Evolutionary conservation across 1,140 invertebrate species (phyloP), one percentile per base, ranked within the genome.

Genomic region (Scylla paramamosain): DNA sequence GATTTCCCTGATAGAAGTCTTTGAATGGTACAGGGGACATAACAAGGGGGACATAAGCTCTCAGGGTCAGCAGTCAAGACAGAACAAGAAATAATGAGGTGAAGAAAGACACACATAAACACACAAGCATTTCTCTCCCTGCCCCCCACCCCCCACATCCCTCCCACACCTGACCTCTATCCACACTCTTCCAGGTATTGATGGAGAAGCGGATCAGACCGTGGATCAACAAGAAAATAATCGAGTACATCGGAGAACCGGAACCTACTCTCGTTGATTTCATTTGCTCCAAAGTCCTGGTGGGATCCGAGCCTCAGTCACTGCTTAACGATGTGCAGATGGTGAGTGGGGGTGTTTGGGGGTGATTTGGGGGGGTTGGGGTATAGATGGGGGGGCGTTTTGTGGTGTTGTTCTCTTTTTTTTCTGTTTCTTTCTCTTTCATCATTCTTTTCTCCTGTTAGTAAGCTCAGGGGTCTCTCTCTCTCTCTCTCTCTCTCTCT

Each of bases 171-270:
- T 20, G 12, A 59, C 52, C 67, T n/a, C 67, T 93, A 29, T 93
- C 59, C 94, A 28, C 93, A 96, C 96, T n/a, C 90, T 48, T 97
- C 97, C 96, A 98, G 98, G 97, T 97, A 96, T 97, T 99, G 96
- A 99, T 99, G 98, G 99, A 99, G 97, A 99, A 98, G 97, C 98
- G 99, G 97, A 99, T 99, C 97, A 98, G 99, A 96, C 99, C 99
- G 89, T 99, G 99, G 99, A 99, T 99, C 94, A 99, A 99, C 97
- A 99, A 99, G 97, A 99, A 99, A 97, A 99, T 99, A 96, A 98
- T 99, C 96, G 99, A 99, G 97, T 99, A 99, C 97, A 99, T 99
- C 97, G 99, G 99, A 86, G 99, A 99, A 97, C 99, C 99, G 77
- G 99, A 99, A 97, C 99, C 99, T n/a, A 99, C 99, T 16, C 97